Evolutionary conservation across 1,140 invertebrate species (phyloP).

Genomic region (Diorhabda elongata): DNA sequence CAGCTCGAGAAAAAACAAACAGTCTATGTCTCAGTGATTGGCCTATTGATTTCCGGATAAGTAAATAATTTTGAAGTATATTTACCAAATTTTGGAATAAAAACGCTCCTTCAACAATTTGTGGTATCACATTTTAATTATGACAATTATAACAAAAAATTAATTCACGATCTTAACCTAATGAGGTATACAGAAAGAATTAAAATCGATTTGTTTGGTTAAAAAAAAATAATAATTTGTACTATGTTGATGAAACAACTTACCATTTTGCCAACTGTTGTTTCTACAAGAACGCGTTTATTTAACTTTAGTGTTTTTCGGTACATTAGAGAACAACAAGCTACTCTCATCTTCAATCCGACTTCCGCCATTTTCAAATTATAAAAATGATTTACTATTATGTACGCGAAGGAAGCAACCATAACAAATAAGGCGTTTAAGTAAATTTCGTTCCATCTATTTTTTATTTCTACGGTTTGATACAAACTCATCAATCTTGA

Average conservation of each 20-base stretch:
- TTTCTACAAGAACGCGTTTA: conserved; percentile 68
- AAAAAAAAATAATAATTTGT: no score
- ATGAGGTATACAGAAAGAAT: no score
- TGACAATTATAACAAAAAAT: no score
- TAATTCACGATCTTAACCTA: no score
- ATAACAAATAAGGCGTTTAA: conserved; percentile 67
- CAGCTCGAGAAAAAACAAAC: no score
- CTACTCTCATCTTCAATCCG: conserved; percentile 72
- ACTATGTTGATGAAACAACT: not conserved
- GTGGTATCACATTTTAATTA: no score
- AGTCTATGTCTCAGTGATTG: no score
- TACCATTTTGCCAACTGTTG: conserved; percentile 76
- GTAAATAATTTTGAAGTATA: no score
- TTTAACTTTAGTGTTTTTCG: conserved; percentile 66
- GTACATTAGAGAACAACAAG: conserved; percentile 76
- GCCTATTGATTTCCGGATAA: no score
- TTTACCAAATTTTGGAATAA: no score
- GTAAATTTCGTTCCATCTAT: conserved; percentile 57
- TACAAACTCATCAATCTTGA: conserved; percentile 54
- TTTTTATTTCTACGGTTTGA: conserved; percentile 42
- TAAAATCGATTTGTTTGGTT: no score
- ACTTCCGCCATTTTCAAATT: conserved; percentile 66
- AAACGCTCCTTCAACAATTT: no score
- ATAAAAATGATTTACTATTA: conserved; percentile 72
- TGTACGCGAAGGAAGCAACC: conserved; percentile 57